Evolutionary conservation across 2,797 vertebrate genomes (phyloP).

Genomic region (Pangasius sanitwongsei): DNA sequence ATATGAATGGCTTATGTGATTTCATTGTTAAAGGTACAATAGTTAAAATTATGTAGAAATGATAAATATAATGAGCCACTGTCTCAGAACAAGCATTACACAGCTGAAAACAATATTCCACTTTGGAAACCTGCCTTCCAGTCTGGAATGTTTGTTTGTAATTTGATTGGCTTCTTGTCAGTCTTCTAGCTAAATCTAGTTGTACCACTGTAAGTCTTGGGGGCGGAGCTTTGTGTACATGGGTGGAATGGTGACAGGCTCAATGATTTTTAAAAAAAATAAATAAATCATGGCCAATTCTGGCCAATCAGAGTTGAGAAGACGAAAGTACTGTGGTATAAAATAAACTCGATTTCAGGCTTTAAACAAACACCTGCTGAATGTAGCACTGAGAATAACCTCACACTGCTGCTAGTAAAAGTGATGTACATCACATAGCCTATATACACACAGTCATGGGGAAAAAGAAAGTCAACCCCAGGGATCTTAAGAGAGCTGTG

Average conservation of each 20-base stretch:
- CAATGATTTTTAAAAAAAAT: not conserved
- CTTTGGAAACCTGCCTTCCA: too few species aligned
- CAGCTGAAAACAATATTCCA: too few species aligned
- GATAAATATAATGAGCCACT: not conserved
- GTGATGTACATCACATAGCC: too few species aligned
- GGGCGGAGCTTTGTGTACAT: not conserved
- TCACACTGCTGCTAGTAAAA: not conserved
- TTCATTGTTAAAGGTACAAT: not conserved
- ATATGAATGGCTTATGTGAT: not conserved
- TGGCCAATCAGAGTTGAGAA: not conserved
- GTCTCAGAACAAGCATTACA: too few species aligned
- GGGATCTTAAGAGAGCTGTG: not conserved
- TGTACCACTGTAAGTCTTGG: too few species aligned
- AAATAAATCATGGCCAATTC: too few species aligned
- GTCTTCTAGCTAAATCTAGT: too few species aligned
- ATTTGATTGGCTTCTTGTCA: too few species aligned
- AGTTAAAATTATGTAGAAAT: not conserved
- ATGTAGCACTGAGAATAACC: not conserved
- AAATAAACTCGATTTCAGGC: not conserved
- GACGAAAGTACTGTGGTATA: not conserved
- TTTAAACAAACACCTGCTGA: not conserved
- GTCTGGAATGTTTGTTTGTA: too few species aligned
- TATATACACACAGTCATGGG: too few species aligned
- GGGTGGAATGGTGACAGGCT: not conserved
- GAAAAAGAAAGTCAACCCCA: not conserved